Conservation (phyloP, 1,140 invertebrate genomes). For the Mizuhopecten yessoensis region DNA sequence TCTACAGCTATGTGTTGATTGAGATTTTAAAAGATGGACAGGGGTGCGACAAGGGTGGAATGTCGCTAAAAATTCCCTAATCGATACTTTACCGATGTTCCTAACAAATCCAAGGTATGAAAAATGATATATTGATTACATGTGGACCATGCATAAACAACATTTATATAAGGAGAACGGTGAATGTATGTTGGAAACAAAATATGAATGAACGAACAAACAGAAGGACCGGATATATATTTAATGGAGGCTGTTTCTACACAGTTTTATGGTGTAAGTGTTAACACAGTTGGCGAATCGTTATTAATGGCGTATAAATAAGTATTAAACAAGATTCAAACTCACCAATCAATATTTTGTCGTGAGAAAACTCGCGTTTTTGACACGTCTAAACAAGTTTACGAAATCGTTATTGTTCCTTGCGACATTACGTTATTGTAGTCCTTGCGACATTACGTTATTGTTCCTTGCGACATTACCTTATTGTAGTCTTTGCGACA, state of each 20-base stretch:
- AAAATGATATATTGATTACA: not conserved
- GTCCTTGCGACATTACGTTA: no score
- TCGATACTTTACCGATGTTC: not conserved
- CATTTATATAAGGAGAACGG: not conserved
- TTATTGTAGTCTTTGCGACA: no score
- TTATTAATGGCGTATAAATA: not conserved
- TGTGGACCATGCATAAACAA: not conserved
- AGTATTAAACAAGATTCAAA: not conserved
- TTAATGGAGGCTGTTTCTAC: not conserved
- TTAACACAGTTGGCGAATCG: not conserved
- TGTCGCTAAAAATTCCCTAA: not conserved
- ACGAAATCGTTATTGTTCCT: no score
- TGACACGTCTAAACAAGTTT: not conserved
- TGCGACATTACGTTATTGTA: no score
- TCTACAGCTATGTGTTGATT: no score
- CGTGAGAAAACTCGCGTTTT: not conserved
- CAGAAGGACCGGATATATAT: not conserved
- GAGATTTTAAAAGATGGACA: no score
- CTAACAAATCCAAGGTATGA: not conserved
- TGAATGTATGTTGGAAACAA: not conserved
- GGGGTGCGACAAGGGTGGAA: no score
- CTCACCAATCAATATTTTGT: not conserved
- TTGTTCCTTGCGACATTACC: no score
- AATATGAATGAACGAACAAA: not conserved
- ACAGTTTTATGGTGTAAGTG: not conserved